phyloP scores from a whole-genome alignment of 2,113 vertebrate genomes.

The Cyphomyrus discorhynchus region DNA sequence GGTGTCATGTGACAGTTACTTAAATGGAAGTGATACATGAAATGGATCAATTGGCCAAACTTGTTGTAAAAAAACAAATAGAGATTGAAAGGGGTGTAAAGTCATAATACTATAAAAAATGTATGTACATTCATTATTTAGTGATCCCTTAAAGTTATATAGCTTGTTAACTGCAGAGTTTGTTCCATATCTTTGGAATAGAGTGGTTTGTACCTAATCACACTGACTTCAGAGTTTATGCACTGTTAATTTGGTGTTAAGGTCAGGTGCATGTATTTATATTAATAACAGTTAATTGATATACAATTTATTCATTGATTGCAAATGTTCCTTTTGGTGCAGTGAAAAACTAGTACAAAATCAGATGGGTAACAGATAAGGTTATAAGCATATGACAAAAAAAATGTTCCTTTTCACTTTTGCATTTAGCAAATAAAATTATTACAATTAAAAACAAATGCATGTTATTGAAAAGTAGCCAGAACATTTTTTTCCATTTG shows the following conservation, averaged over 20 bases:
- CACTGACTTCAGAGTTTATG: neutral
- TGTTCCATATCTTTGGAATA: neutral
- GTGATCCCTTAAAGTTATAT: neutral
- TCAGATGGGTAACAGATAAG: neutral
- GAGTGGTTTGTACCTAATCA: neutral
- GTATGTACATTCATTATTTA: neutral
- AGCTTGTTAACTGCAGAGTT: neutral
- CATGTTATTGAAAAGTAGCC: neutral
- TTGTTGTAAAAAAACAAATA: neutral
- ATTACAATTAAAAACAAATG: neutral
- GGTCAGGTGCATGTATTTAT: neutral
- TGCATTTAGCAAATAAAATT: neutral
- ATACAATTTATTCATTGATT: neutral
- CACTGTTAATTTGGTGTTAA: neutral
- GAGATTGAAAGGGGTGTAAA: neutral
- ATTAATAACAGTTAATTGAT: neutral
- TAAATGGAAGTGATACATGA: neutral
- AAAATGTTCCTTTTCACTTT: neutral
- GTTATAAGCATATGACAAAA: neutral
- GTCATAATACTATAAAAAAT: neutral
- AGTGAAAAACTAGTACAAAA: neutral
- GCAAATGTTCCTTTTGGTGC: neutral
- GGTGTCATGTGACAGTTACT: neutral
- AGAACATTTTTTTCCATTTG: neutral
- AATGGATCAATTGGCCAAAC: neutral